Percentiles rank a stretch among this genome's conserved stretches.
Evolutionary conservation across 2,888 invertebrate species (phyloP).

Genomic region (Frankliniella intonsa): DNA sequence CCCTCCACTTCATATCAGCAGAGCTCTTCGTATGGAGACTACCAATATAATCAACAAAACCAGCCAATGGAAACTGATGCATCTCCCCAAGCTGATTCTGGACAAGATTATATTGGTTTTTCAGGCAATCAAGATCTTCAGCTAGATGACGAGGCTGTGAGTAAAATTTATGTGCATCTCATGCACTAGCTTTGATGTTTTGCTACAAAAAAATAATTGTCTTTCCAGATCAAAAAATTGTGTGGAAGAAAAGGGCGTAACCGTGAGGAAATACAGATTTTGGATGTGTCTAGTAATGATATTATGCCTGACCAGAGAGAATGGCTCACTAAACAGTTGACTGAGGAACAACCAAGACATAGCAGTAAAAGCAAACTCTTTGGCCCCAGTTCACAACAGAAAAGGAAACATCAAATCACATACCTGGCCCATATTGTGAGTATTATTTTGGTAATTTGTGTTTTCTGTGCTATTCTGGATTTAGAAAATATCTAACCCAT

Average conservation of each 20-base stretch:
- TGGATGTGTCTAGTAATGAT: conserved; percentile 77
- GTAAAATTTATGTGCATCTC: conserved; percentile 33
- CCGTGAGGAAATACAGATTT: conserved; percentile 64
- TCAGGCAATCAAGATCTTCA: conserved; percentile 47
- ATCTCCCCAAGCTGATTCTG: conserved; percentile 48
- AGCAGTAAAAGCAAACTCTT: conserved; percentile 47
- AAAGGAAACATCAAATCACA: conserved; percentile 92
- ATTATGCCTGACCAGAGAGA: conserved; percentile 73
- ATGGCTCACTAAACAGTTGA: conserved; percentile 74
- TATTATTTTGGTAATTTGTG: neutral
- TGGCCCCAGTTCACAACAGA: conserved; percentile 63
- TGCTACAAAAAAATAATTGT: conserved; percentile 8
- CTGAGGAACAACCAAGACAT: conserved; percentile 57
- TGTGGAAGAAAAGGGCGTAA: conserved; percentile 63
- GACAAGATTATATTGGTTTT: conserved; percentile 44
- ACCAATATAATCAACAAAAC: neutral
- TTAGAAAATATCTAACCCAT: neutral
- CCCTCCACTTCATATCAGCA: conserved; percentile 29
- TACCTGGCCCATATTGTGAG: conserved; percentile 77
- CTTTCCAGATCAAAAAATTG: conserved; percentile 57
- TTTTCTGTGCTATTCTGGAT: neutral
- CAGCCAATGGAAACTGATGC: conserved; percentile 47
- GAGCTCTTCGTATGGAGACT: conserved; percentile 32
- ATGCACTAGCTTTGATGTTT: neutral
- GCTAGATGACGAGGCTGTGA: conserved; percentile 50